Evolutionary conservation across 2,113 vertebrate genomes (phyloP).

Genomic region (Dendrocopos noguchii): DNA sequence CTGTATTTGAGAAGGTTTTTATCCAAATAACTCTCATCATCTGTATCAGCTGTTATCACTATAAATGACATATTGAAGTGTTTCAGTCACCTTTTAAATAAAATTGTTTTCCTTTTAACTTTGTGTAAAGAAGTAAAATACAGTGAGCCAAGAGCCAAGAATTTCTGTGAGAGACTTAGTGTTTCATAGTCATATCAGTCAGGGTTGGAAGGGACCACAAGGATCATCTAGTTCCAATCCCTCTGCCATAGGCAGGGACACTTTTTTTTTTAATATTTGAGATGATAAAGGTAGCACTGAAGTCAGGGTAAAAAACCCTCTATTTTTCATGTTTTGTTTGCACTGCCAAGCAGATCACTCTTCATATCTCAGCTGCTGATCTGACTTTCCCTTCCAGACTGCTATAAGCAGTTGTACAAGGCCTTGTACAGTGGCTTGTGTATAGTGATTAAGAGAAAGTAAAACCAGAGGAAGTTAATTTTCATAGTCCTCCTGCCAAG

Average conservation of each 20-base stretch:
- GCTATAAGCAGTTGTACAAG: not conserved
- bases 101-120: not conserved
- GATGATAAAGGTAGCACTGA: not conserved
- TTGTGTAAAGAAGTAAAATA: not conserved
- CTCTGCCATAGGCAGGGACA: no score
- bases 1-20: not conserved
- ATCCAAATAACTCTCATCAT: not conserved
- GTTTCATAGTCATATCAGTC: not conserved
- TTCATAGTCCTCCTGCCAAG: not conserved
- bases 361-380: not conserved
- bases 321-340: not conserved
- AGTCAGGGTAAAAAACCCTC: fast-evolving
- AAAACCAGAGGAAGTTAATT: not conserved
- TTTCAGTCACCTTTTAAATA: not conserved
- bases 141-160: not conserved
- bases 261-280: not conserved
- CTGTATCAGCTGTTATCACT: not conserved
- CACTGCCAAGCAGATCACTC: not conserved
- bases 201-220: no score
- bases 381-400: not conserved
- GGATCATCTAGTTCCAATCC: no score
- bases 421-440: not conserved
- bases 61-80: not conserved
- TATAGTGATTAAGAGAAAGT: not conserved
- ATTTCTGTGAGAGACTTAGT: not conserved